Evolutionary conservation across 2,797 vertebrate genomes (phyloP).

Genomic region (Melopsittacus undulatus): DNA sequence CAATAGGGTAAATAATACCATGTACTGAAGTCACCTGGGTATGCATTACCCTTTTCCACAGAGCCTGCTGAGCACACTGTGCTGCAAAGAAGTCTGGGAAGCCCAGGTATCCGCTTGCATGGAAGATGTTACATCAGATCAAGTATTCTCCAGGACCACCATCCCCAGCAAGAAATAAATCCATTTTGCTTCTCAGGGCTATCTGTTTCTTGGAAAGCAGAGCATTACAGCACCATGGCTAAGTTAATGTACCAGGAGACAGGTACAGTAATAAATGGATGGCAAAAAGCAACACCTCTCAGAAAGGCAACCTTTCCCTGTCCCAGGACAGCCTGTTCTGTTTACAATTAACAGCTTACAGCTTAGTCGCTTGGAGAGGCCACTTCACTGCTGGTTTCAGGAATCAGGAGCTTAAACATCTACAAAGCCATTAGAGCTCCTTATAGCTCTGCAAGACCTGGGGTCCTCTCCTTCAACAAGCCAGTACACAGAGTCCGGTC

Average conservation of each 20-base stretch:
- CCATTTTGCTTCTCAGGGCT: not conserved
- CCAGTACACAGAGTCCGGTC: not conserved
- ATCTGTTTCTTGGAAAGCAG: not conserved
- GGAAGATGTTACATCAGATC: not conserved
- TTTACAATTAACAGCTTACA: not conserved
- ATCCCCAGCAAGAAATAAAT: not conserved
- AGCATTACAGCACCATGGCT: not conserved
- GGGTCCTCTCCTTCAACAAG: not conserved
- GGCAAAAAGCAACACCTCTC: not conserved
- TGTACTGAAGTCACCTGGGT: slow-evolving; percentile 41
- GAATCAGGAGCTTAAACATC: not conserved
- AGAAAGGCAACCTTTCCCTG: not conserved
- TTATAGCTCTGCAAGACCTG: not conserved
- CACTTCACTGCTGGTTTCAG: not conserved
- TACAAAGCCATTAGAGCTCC: not conserved
- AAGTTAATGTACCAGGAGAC: rapidly evolving
- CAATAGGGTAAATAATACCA: slow-evolving; percentile 69
- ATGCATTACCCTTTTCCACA: not conserved
- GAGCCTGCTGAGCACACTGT: not conserved
- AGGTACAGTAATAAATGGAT: not conserved
- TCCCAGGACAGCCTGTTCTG: not conserved
- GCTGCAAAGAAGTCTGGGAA: not conserved
- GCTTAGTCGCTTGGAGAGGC: not conserved
- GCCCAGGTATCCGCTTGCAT: not conserved
- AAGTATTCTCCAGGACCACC: not conserved